Evolutionary conservation across 2,888 invertebrate genomes (phyloP), one percentile per base, ranked within the genome.

Genomic region (Tanytarsus gracilentus): DNA sequence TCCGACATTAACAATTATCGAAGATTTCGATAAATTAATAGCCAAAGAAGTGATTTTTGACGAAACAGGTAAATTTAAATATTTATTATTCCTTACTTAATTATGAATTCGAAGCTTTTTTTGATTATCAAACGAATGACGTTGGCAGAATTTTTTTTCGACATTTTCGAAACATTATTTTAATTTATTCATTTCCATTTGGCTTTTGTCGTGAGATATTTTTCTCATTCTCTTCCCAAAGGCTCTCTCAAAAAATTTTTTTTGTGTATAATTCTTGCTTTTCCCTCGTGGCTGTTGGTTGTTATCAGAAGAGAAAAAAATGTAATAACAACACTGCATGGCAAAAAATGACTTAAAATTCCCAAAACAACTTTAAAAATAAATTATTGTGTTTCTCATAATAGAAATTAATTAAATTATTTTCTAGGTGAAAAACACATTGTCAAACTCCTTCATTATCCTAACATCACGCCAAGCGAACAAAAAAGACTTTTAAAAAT

Each of bases 21-120:
- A 74, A 67, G 74, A 74, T 66, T 74, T 74, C 62, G 74, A 74
- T 66, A 74, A 72, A 67, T 74, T 74, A 72, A 74, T 73, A 64
- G 74, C 74, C 66, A 73, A 74, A 64, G 74, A 74, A 63, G 72
- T 74, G 7, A 39, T 26, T 30, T 53, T 53, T 27, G 40, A 29
- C 25, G 50, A 60, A 25, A 23, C 49, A 27, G 73, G 74, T 27
- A 72, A 44, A 23, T 8, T n/a, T n/a, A n/a, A n/a, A n/a, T n/a
- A n/a, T n/a, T n/a, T n/a, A n/a, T n/a, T n/a, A n/a, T n/a, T n/a
- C n/a, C n/a, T n/a, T n/a, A n/a, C n/a, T n/a, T n/a, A 36, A n/a
- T 33, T 36, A 36, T 36, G 16, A 14, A 14, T 36, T 36, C 16
- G n/a, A 16, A 14, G 14, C 5, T 14, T 36, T 33, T 33, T 11